A percentile compares a stretch with the other conserved stretches of the same genome.
Evolutionary conservation across 1,140 invertebrate genomes (phyloP).

Genomic region (Temnothorax curvispinosus): DNA sequence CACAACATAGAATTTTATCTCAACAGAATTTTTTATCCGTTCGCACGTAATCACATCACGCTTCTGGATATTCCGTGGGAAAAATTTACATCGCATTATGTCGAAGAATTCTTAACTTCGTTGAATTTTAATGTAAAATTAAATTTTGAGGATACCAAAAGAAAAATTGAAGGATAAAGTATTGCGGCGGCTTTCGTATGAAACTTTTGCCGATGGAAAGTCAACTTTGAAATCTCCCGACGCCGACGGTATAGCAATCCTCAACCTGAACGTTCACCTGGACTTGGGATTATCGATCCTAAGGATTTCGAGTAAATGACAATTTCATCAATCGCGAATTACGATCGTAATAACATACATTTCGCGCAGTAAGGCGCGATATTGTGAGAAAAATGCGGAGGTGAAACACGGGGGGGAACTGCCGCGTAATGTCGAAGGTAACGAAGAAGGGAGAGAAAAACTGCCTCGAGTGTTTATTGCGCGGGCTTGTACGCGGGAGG

Average conservation of each 20-base stretch:
- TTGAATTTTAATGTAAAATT: constrained; percentile 28
- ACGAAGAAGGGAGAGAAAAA: constrained; percentile 37
- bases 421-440: constrained; percentile 39
- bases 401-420: neutral
- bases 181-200: too few relatives aligned
- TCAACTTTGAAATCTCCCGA: neutral
- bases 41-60: neutral
- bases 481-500: constrained; percentile 11
- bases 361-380: neutral
- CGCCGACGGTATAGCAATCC: neutral
- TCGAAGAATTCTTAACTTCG: neutral
- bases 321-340: neutral
- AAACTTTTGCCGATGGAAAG: constrained; percentile 13
- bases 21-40: constrained; percentile 24
- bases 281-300: neutral
- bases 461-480: constrained; percentile 25
- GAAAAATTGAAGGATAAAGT: constrained; percentile 8
- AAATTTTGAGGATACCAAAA: constrained; percentile 1
- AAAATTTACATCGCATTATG: constrained; percentile 13
- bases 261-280: neutral
- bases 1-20: constrained; percentile 29
- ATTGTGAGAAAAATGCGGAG: neutral
- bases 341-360: constrained; percentile 11
- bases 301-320: neutral
- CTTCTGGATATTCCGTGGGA: neutral